These are phyloP conservation scores for Liasis olivaceus DNA, from an alignment of 2,797 vertebrate genomes.

Conservation along the genomic window DNA sequence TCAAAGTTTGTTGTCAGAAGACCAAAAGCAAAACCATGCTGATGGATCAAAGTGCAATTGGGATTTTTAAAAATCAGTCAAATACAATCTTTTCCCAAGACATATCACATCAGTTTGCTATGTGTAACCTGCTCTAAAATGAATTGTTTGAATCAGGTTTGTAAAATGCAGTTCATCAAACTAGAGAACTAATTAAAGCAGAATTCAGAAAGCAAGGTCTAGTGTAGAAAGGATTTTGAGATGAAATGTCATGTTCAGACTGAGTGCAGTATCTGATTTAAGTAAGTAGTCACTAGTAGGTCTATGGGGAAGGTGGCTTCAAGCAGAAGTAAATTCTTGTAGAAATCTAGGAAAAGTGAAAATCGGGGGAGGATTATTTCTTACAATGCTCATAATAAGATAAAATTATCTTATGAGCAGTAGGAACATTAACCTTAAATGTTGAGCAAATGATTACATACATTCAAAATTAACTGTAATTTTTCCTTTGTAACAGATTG, in stretches of 20 bases:
- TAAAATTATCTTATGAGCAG: neutral
- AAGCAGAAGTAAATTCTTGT: slow-evolving; percentile 64
- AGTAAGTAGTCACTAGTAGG: slow-evolving; percentile 61
- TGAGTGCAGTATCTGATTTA: slow-evolving; percentile 49
- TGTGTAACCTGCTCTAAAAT: neutral
- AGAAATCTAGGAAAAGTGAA: slow-evolving; percentile 58
- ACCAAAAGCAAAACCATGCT: slow-evolving; percentile 61
- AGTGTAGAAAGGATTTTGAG: slow-evolving; percentile 51
- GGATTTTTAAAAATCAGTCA: slow-evolving; percentile 53
- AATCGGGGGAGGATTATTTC: slow-evolving; percentile 57
- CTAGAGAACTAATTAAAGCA: slow-evolving; percentile 35
- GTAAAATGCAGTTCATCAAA: slow-evolving; percentile 62
- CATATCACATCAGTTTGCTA: slow-evolving; percentile 21
- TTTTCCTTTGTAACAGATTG: slow-evolving; percentile 36
- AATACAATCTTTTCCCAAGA: slow-evolving; percentile 47
- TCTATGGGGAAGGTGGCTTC: slow-evolving; percentile 62
- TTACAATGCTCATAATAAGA: slow-evolving; percentile 54
- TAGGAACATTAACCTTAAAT: slow-evolving; percentile 63
- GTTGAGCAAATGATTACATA: slow-evolving; percentile 51
- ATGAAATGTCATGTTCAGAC: slow-evolving; percentile 57
- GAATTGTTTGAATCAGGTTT: slow-evolving; percentile 43
- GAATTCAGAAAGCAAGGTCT: slow-evolving; percentile 57
- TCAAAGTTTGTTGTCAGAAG: slow-evolving; percentile 77
- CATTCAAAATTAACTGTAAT: slow-evolving; percentile 36
- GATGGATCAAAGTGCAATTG: slow-evolving; percentile 58